Conservation (phyloP, 2,113 vertebrate species). For the Gymnogyps californianus region DNA sequence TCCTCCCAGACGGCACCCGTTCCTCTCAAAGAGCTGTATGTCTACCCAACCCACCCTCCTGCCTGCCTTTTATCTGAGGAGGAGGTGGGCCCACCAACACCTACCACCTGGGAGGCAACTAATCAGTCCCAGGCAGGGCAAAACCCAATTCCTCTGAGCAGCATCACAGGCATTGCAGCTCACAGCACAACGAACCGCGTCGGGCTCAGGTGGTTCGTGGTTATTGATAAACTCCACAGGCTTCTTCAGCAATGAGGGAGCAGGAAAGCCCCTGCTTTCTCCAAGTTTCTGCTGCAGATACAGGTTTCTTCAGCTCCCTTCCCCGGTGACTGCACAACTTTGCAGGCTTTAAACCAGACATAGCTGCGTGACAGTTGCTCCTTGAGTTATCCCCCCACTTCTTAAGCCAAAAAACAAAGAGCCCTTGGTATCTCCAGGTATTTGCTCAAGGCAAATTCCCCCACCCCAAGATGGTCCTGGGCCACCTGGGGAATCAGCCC, state of each 20-base stretch:
- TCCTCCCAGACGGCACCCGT: background rate
- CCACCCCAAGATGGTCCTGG: background rate
- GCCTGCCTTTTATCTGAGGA: background rate
- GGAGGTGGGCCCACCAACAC: background rate
- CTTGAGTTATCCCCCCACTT: background rate
- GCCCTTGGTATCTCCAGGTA: background rate
- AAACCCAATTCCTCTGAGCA: background rate
- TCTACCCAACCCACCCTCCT: background rate
- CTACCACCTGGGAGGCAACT: background rate
- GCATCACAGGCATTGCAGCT: background rate
- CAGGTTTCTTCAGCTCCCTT: background rate
- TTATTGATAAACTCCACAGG: background rate
- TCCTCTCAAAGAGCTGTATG: fast-evolving
- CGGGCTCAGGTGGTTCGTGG: background rate
- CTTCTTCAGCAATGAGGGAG: background rate
- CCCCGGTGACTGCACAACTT: too few species aligned
- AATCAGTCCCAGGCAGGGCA: background rate
- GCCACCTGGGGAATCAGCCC: background rate
- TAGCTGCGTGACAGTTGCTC: background rate
- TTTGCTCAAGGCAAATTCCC: background rate
- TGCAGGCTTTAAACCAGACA: background rate
- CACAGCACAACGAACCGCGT: fast-evolving
- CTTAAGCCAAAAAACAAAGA: background rate
- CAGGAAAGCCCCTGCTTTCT: background rate
- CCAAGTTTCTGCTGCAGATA: background rate